Percentiles rank a stretch among this genome's conserved stretches.
phyloP scores from a whole-genome alignment of 2,797 vertebrate genomes.

The Paedocypris micromegethes region DNA sequence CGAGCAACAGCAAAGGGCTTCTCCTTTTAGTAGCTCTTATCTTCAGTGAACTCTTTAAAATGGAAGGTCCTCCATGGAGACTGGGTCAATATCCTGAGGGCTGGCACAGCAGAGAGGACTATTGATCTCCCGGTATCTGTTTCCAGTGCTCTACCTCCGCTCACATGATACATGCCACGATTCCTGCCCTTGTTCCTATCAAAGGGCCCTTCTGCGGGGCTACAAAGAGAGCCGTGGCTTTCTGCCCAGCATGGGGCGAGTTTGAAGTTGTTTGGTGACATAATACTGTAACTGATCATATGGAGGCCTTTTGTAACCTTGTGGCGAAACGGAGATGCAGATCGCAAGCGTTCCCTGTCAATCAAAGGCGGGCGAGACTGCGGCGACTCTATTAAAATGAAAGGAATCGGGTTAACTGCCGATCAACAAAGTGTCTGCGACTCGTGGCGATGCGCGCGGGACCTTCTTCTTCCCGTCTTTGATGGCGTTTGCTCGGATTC shows the following conservation, averaged over 20 bases:
- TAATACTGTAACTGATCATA: constrained; percentile 58
- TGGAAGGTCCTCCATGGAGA: constrained; percentile 43
- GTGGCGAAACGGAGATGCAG: constrained; percentile 68
- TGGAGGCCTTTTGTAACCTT: constrained; percentile 65
- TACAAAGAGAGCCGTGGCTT: constrained; percentile 45
- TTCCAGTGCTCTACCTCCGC: constrained; percentile 48
- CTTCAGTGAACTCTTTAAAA: constrained; percentile 46
- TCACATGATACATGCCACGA: constrained; percentile 48
- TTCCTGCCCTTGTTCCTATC: constrained; percentile 44
- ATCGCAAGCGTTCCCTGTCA: constrained; percentile 78
- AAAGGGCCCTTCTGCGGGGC: constrained; percentile 46
- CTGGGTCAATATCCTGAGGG: constrained; percentile 52
- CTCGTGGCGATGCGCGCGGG: constrained; percentile 81
- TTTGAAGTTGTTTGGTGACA: constrained; percentile 52
- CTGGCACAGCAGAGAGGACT: constrained; percentile 49
- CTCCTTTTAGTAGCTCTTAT: constrained; percentile 48
- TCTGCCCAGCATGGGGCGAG: constrained; percentile 38
- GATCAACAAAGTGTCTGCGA: constrained; percentile 91
- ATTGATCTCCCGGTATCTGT: constrained; percentile 56
- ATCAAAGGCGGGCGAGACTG: constrained; percentile 72
- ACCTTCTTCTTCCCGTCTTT: constrained; percentile 86
- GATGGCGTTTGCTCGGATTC: constrained; percentile 88
- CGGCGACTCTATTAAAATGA: constrained; percentile 84
- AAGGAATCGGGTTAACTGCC: constrained; percentile 96
- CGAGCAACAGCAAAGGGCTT: constrained; percentile 38